Evolutionary conservation across 1,140 invertebrate genomes (phyloP).

Genomic region (Idris sp.): DNA sequence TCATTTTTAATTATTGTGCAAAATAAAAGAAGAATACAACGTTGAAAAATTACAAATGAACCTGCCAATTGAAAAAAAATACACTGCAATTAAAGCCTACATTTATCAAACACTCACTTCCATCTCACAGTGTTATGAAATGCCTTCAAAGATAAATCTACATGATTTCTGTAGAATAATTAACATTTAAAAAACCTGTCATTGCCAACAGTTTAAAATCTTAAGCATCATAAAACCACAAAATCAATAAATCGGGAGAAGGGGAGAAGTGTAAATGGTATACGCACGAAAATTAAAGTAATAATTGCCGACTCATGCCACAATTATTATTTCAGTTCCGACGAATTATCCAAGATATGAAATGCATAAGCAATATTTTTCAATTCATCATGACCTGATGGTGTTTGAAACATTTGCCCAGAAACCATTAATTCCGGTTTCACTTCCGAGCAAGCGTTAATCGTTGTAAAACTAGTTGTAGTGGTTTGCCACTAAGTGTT

Average conservation of each 20-base stretch:
- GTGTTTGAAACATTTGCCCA: slow-evolving; percentile 51
- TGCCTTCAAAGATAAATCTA: neutral
- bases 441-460: slow-evolving; percentile 59
- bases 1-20: slow-evolving; percentile 24
- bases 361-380: slow-evolving; percentile 44
- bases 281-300: slow-evolving; percentile 28
- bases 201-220: too few species aligned
- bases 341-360: slow-evolving; percentile 34
- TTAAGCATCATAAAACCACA: neutral
- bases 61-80: too few species aligned
- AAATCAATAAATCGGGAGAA: slow-evolving; percentile 23
- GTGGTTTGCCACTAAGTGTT: slow-evolving; percentile 54
- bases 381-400: slow-evolving; percentile 50
- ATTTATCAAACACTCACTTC: slow-evolving; percentile 6
- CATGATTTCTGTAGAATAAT: too few species aligned
- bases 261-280: slow-evolving; percentile 2
- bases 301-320: slow-evolving; percentile 16
- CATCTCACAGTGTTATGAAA: neutral
- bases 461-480: slow-evolving; percentile 55
- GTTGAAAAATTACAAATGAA: too few species aligned
- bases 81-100: too few species aligned
- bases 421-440: slow-evolving; percentile 60
- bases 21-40: too few species aligned
- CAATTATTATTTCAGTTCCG: slow-evolving; percentile 34
- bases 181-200: too few species aligned